Percentiles rank a stretch among this genome's conserved stretches.
These are phyloP conservation scores for Alexandromys fortis DNA, from an alignment of 2,113 vertebrate genomes.

Conservation along the genomic window DNA sequence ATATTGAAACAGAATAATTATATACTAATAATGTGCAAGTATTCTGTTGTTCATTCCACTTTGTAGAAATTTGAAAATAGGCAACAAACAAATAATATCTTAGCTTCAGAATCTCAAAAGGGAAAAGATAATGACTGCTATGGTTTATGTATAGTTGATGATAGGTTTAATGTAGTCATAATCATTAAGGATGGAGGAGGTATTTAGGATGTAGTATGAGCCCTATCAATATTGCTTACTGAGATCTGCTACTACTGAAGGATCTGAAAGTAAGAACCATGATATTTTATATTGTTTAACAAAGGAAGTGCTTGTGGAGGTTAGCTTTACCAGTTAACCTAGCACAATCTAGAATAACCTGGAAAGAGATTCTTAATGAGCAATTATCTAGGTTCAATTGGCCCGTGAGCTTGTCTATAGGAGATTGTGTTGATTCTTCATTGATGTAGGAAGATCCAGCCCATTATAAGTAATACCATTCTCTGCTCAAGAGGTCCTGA, in stretches of 20 bases:
- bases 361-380: background rate
- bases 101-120: background rate
- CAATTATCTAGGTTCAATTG: background rate
- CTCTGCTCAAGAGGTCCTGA: background rate
- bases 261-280: background rate
- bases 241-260: background rate
- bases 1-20: background rate
- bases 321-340: background rate
- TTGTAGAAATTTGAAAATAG: background rate
- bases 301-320: background rate
- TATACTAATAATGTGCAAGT: conserved; percentile 4
- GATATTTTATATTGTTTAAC: background rate
- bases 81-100: background rate
- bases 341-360: background rate
- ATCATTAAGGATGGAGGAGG: background rate
- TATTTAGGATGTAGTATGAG: background rate
- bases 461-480: too few species aligned
- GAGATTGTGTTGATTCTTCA: background rate
- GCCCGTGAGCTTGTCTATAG: background rate
- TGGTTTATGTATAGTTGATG: background rate
- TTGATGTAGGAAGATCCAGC: background rate
- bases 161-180: background rate
- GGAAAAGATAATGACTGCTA: background rate
- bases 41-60: background rate
- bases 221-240: background rate